Base-by-base conservation (phyloP, 1,140 invertebrate species). In the Olivierus martensii region DNA sequence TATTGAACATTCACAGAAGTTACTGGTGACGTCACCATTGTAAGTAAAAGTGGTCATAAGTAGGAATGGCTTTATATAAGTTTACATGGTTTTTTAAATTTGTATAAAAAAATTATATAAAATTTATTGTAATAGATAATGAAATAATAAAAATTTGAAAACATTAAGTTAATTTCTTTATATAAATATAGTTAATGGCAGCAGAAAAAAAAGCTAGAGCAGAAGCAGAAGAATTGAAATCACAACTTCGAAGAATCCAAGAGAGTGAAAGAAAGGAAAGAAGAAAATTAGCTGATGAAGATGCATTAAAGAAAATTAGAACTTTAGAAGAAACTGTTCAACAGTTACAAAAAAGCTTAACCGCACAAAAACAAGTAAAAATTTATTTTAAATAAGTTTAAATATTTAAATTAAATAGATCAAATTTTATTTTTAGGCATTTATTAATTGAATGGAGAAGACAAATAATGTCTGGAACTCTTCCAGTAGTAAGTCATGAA, bases 261-360 rank as follows among this genome's bases (percentile, higher is more conserved):
- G 91, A 95, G 63, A 87, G 80, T 64, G 91, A 96, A 68, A 77
- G 88, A 3, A 89, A 94, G 66, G 88, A 92, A 60, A 74, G 84
- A 12, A 85, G 92, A 61, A 92, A 94, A 63, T 68, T 95, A 37
- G 90, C 89, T 0, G 92, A 96, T 65, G 92, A 96, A 66, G 92
- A 96, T 68, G 90, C 90, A 0, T 71, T 94, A 45, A 78, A 87
- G 44, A 95, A 94, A 68, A 94, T 96, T 37, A 93, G 93, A 63
- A 87, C 91, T 67, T 68, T 94, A 39, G 92, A 98, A 67, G 92
- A 96, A 61, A 85, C 87, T 63, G 71, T 76, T 35, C 63, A 68
- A 44, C 67, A 73, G 18, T 64, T 77, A 18, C 73, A 76, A 56
- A 73, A 75, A 56, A 73, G 68, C 62, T 64, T 78, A 14, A 64